phyloP scores from a whole-genome alignment of 92 coral and sea anemone species.

The Umimayanthus chanpuru region DNA sequence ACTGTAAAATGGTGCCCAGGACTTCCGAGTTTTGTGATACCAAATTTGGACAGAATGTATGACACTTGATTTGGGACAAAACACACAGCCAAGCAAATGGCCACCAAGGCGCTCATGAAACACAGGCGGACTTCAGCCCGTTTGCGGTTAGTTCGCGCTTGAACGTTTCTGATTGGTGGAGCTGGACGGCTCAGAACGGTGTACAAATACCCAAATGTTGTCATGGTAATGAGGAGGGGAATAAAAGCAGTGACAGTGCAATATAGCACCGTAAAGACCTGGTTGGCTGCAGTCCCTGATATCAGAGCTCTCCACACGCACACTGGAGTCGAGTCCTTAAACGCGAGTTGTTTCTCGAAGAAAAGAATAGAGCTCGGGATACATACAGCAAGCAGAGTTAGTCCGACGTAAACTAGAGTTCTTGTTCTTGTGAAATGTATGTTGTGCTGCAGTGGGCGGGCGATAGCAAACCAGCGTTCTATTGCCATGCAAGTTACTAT shows the following conservation, averaged over 20 bases:
- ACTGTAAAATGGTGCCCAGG: conserved; percentile 40
- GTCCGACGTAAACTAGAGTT: conserved; percentile 11
- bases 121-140: conserved; percentile 36
- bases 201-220: conserved; percentile 6
- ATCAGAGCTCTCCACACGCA: conserved; percentile 27
- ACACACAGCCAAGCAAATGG: conserved; percentile 16
- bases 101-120: conserved; percentile 23
- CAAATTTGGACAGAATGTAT: conserved; percentile 38
- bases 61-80: conserved; percentile 41
- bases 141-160: conserved; percentile 29
- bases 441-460: conserved; percentile 29
- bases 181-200: not conserved
- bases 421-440: conserved; percentile 15
- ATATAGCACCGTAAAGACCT: conserved; percentile 29
- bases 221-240: conserved; percentile 30
- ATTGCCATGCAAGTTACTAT: conserved; percentile 43
- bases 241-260: conserved; percentile 22
- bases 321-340: not conserved
- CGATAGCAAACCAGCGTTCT: conserved; percentile 40
- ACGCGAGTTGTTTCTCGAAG: conserved; percentile 30
- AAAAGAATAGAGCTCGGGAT: conserved; percentile 24
- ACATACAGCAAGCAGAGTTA: conserved; percentile 4
- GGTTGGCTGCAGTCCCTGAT: conserved; percentile 11
- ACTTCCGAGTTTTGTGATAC: conserved; percentile 25
- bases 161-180: conserved; percentile 16